A percentile compares a stretch with the other conserved stretches of the same genome.
Evolutionary conservation across 2,113 vertebrate genomes (phyloP).

Genomic region (Burhinus oedicnemus): DNA sequence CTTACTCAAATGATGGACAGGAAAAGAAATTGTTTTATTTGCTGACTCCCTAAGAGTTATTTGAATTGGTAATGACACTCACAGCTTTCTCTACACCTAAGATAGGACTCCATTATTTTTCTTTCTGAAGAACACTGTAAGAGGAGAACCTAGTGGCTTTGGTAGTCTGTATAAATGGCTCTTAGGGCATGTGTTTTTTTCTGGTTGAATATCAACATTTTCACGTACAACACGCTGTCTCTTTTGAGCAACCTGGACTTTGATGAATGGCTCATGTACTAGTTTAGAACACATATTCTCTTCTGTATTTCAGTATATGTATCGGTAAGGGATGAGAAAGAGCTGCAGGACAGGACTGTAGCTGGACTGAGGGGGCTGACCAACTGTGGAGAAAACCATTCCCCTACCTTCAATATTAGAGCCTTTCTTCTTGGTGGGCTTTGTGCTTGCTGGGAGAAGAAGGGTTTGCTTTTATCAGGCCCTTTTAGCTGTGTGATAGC

Average conservation of each 20-base stretch:
- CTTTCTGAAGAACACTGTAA: neutral
- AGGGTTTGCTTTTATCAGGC: neutral
- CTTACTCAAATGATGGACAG: constrained; percentile 20
- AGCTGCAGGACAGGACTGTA: neutral
- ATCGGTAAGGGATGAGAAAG: neutral
- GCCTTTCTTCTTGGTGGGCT: neutral
- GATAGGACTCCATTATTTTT: neutral
- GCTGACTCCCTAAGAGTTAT: neutral
- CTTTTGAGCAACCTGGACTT: neutral
- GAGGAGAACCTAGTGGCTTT: neutral
- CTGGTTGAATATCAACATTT: neutral
- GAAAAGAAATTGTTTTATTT: constrained; percentile 47
- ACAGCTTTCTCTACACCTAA: neutral
- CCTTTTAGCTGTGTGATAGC: neutral
- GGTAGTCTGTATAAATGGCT: neutral
- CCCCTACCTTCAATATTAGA: neutral
- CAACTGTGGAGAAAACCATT: neutral
- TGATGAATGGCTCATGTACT: neutral
- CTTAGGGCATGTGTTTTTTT: neutral
- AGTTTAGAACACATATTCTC: neutral
- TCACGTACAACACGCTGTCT: neutral
- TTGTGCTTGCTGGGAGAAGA: neutral
- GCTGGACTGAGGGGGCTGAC: neutral
- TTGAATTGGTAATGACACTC: constrained; percentile 11
- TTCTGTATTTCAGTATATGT: neutral